Percentiles rank a stretch among this genome's conserved stretches.
Evolutionary conservation across 2,113 vertebrate genomes (phyloP).

Genomic region (Gasterosteus aculeatus): DNA sequence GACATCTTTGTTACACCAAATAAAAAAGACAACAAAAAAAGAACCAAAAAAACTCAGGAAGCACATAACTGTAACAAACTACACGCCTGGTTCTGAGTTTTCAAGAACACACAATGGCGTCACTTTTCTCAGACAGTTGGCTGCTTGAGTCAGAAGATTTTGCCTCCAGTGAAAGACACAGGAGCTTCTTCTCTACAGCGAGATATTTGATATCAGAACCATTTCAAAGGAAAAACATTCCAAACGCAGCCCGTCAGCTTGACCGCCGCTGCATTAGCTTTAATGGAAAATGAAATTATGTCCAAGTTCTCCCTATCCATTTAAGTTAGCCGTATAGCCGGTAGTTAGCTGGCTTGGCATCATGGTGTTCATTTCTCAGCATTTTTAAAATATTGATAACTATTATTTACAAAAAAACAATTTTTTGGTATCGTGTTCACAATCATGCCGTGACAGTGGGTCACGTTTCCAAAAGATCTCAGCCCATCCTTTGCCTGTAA

Average conservation of each 20-base stretch:
- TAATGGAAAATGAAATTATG: constrained; percentile 40
- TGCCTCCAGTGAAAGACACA: background rate
- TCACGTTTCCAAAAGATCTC: constrained; percentile 15
- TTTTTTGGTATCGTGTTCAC: background rate
- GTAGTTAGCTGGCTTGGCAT: constrained; percentile 10
- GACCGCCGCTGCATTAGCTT: constrained; percentile 48
- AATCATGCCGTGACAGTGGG: background rate
- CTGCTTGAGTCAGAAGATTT: background rate
- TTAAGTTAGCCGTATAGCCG: background rate
- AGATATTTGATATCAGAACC: constrained; percentile 15
- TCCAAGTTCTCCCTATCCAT: constrained; percentile 3
- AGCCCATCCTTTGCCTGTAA: constrained; percentile 17
- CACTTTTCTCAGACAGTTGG: no score
- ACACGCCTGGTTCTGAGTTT: background rate
- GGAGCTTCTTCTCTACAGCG: constrained; percentile 13
- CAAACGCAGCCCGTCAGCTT: constrained; percentile 28
- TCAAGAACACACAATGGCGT: background rate
- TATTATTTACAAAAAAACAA: background rate
- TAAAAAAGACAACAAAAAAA: no score
- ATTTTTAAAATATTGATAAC: constrained; percentile 30
- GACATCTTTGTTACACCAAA: no score
- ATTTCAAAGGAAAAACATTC: constrained; percentile 36
- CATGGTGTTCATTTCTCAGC: background rate
- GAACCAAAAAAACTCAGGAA: no score
- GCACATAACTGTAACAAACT: no score